phyloP scores from a whole-genome alignment of 2,113 vertebrate species.

The Oreotrochilus melanogaster region DNA sequence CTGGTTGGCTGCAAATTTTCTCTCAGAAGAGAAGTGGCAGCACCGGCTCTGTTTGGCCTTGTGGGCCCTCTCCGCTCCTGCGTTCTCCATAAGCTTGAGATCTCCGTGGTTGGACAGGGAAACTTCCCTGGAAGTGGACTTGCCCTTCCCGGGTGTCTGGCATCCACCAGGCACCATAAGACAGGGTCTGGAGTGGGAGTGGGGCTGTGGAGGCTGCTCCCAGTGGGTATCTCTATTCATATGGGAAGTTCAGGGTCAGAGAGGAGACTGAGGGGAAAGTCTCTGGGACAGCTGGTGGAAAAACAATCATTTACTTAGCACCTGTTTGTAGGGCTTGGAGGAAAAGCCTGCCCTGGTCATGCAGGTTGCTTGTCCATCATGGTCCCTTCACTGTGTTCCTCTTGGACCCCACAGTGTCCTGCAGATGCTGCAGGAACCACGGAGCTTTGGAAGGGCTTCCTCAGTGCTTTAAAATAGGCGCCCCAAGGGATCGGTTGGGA shows the following conservation, averaged over 20 bases:
- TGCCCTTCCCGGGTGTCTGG: background rate
- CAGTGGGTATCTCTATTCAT: background rate
- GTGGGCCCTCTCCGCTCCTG: background rate
- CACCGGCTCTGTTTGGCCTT: background rate
- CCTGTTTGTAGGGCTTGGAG: fast-evolving
- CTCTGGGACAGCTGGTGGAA: background rate
- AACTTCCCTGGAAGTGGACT: background rate
- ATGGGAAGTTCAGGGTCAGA: background rate
- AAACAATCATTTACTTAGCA: background rate
- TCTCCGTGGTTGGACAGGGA: fast-evolving
- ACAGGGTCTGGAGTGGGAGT: background rate
- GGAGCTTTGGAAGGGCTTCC: background rate
- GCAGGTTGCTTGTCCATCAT: fast-evolving
- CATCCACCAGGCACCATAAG: background rate
- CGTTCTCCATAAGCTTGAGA: background rate
- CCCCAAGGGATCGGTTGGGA: background rate
- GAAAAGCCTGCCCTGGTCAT: background rate
- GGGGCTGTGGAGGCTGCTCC: fast-evolving
- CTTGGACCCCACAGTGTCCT: fast-evolving
- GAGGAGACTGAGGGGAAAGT: background rate
- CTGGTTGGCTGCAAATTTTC: background rate
- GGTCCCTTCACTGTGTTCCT: background rate
- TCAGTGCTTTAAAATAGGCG: fast-evolving
- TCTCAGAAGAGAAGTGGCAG: background rate
- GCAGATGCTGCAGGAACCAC: background rate